Base-by-base conservation (phyloP, 1,140 invertebrate species). In the Tetramorium simillimum region DNA sequence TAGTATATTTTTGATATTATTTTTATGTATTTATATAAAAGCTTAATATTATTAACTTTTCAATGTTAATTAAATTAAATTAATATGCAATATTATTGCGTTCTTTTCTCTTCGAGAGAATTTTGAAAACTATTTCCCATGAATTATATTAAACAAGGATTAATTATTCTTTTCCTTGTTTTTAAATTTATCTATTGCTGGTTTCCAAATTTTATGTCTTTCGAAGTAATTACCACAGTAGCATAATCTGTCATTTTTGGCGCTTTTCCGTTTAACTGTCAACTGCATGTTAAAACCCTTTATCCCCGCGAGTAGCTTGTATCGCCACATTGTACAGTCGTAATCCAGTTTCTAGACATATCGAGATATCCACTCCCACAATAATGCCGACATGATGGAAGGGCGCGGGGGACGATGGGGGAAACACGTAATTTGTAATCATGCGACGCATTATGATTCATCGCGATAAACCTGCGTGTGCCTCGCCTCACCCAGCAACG, bases 381-480 rank as follows among this genome's bases (percentile, higher is more conserved):
- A 46, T 82, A 84, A 84, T 73, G 24, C 53, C 49, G 37, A 73
- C 80, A 46, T 82, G 53, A 80, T 69, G 46, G 77, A 80, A 67
- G 24, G 14, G 33, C 33, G 43, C 58, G 43, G 24, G 37, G 63
- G 46, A 84, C 24, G 43, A 58, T 4, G 40, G 80, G 24, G 18
- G 56, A 58, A 21, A 70, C 46, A 43, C 51, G 53, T 84, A 84
- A 84, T 75, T 84, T 75, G 69, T 84, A 84, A 82, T 84, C 80
- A 73, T 46, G 69, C 43, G 69, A 73, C 40, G 69, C 56, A 84
- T 84, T 82, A 84, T 84, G 80, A 84, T 82, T 73, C 53, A 82
- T 84, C 70, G 53, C 69, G 80, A 84, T 84, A 84, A 84, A 75
- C 40, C 69, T 60, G 37, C 65, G 69, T 84, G 80, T 28, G 69